Evolutionary conservation across 1,140 invertebrate species (phyloP).

Genomic region (Drosophila novamexicana): DNA sequence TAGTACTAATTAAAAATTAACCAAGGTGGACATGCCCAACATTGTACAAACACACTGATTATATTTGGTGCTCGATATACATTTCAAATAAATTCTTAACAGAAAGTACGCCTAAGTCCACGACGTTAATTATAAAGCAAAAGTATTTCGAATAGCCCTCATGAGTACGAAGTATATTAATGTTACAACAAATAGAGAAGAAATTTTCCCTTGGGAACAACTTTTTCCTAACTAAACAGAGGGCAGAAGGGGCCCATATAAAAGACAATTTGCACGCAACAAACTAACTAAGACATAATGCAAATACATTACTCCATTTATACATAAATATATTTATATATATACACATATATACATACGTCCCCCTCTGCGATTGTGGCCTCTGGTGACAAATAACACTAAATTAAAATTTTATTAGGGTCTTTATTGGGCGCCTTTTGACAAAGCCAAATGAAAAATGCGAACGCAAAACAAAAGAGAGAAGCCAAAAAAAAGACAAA

Average conservation of each 20-base stretch:
- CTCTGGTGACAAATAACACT: constrained; percentile 81
- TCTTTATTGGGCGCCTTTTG: constrained; percentile 75
- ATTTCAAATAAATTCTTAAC: no score
- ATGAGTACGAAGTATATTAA: constrained; percentile 20
- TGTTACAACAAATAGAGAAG: constrained; percentile 16
- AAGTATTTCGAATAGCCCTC: neutral
- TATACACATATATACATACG: neutral
- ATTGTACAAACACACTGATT: no score
- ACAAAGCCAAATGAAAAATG: constrained; percentile 42
- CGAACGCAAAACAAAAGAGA: constrained; percentile 6
- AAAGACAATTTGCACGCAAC: constrained; percentile 38
- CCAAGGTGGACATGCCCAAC: no score
- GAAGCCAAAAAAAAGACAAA: constrained; percentile 16
- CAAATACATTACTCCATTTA: no score
- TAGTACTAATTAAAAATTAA: no score
- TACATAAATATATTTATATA: constrained; percentile 9
- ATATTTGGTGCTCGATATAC: no score
- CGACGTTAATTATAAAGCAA: neutral
- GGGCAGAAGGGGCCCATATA: constrained; percentile 30
- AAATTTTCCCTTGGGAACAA: constrained; percentile 23
- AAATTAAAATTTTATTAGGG: constrained; percentile 83
- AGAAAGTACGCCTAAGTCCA: neutral
- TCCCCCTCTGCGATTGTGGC: constrained; percentile 24
- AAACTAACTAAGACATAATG: constrained; percentile 29
- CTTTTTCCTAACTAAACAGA: constrained; percentile 46